Percentiles rank a stretch among this genome's conserved stretches.
phyloP scores from a whole-genome alignment of 2,888 invertebrate genomes.

The Seira ritae region DNA sequence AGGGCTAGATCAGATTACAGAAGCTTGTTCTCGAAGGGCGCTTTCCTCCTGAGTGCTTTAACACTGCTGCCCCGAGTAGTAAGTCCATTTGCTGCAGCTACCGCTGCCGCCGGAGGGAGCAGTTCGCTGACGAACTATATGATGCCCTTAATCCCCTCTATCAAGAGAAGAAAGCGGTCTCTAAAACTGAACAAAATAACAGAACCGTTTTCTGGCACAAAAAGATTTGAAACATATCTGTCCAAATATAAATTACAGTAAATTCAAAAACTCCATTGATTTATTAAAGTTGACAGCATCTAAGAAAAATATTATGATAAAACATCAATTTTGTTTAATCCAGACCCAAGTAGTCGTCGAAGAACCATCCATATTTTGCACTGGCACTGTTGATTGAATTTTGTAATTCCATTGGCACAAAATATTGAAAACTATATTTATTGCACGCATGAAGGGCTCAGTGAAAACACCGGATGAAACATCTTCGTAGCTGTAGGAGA shows the following conservation, averaged over 20 bases:
- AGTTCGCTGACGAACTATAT: constrained; percentile 57
- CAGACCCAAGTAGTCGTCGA: constrained; percentile 63
- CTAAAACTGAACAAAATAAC: not conserved
- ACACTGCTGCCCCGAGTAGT: constrained; percentile 68
- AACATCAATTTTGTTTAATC: constrained; percentile 41
- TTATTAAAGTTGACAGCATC: no score
- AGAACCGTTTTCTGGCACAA: not conserved
- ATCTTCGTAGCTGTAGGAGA: constrained; percentile 56
- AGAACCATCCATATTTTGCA: constrained; percentile 60
- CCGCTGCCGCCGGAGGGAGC: constrained; percentile 44
- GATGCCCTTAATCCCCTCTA: constrained; percentile 50
- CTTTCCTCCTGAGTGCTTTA: constrained; percentile 70
- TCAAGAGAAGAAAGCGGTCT: constrained; percentile 32
- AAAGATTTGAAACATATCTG: constrained; percentile 47
- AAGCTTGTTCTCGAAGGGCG: constrained; percentile 71
- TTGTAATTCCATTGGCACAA: constrained; percentile 46
- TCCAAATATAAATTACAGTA: constrained; percentile 1
- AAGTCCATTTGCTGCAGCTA: constrained; percentile 52
- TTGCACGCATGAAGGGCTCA: constrained; percentile 62
- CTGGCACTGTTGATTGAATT: constrained; percentile 55
- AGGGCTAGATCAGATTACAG: constrained; percentile 66
- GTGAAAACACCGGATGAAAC: constrained; percentile 24
- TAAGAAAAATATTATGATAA: not conserved
- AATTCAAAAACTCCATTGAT: no score
- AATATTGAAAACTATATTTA: constrained; percentile 59